These are phyloP conservation scores for Pomatorhinus ruficollis DNA, from an alignment of 2,113 vertebrate genomes.

Conservation along the genomic window DNA sequence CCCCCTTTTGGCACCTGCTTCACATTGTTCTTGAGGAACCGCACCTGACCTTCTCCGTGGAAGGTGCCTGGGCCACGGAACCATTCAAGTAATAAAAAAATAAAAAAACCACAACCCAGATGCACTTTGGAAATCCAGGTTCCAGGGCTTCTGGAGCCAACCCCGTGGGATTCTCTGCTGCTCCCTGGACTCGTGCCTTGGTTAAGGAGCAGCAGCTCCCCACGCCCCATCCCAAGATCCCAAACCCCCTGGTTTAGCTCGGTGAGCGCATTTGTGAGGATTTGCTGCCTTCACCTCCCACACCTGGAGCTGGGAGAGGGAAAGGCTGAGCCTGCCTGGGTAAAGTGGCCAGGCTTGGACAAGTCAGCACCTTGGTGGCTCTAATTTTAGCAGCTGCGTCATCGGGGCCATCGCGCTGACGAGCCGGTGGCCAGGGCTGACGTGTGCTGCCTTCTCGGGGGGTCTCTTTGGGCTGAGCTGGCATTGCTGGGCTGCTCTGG, in stretches of 20 bases:
- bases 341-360: neutral
- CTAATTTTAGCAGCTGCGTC: slow-evolving; percentile 66
- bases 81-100: neutral
- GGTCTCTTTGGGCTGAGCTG: neutral
- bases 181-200: neutral
- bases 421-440: neutral
- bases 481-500: neutral
- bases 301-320: neutral
- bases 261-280: fast-evolving
- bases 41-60: neutral
- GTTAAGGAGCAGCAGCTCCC: neutral
- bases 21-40: neutral
- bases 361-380: slow-evolving; percentile 31
- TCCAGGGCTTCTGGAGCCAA: neutral
- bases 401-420: neutral
- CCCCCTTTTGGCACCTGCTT: neutral
- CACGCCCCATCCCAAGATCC: neutral
- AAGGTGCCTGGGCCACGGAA: neutral
- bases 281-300: neutral
- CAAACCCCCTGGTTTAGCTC: neutral
- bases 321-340: neutral
- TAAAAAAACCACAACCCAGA: neutral
- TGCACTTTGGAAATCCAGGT: neutral
- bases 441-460: neutral
- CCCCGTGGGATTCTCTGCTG: neutral